Evolutionary conservation across 1,140 invertebrate species (phyloP), one percentile per base, ranked within the genome.

Genomic region (Achroia grisella): DNA sequence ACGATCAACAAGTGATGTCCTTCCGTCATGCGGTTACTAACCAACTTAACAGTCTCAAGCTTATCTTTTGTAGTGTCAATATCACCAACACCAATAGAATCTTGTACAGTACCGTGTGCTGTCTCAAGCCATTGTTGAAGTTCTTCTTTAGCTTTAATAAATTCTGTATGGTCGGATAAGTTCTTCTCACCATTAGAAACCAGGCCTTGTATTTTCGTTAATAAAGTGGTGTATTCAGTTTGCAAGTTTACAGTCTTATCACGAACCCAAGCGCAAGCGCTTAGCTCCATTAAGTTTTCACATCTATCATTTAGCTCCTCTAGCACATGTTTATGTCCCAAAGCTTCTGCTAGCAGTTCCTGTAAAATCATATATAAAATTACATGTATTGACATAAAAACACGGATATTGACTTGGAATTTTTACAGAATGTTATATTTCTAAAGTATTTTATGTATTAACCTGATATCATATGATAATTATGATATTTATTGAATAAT

Each of bases 301-400:
- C 95, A 96, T 59, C 91, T 90, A 60, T 97, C 95, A 65, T 94
- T 95, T 4, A 97, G 76, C 65, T 94, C 92, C 87, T 96, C 94
- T 41, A 97, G 82, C 17, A 91, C 84, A 10, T 90, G 88, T 81
- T 96, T 95, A 43, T 95, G 90, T 34, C 88, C 87, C 28, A 91
- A 70, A n/a, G 94, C 92, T 82, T 96, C 93, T 12, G 91, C 87
- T 2, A 95, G 83, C 1, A 96, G 81, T 65, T 88, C 89, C 85
- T 90, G 53, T 32, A 71, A 68, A 63, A 60, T 12, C 45, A 55
- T 36, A 54, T 34, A 42, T 14, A 35, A 6, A 23, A 23, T 23
- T 2, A 23, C n/a, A 23, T 3, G 17, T 6, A 23, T 23, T 2
- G 2, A 23, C 2, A 23, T 3, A 3, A 6, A 23, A 23, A 3